Evolutionary conservation across 2,113 vertebrate species (phyloP).

Genomic region (Labeo rohita): DNA sequence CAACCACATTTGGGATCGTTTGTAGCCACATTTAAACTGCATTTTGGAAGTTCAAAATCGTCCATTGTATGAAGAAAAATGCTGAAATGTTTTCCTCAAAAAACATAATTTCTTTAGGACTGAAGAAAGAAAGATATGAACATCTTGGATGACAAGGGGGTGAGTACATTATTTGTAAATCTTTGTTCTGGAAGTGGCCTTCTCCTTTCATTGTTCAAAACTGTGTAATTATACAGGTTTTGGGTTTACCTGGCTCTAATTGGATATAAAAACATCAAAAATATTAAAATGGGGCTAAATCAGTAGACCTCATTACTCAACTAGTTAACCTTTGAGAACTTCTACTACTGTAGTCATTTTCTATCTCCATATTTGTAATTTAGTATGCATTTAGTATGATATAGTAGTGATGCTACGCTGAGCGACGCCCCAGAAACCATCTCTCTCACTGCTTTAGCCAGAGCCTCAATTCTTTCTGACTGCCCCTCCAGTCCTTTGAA

Average conservation of each 20-base stretch:
- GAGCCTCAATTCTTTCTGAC: slow-evolving; percentile 36
- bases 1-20: too few species aligned
- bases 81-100: too few species aligned
- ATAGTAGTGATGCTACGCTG: background rate
- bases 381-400: background rate
- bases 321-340: too few species aligned
- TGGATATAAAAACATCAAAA: background rate
- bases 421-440: slow-evolving; percentile 38
- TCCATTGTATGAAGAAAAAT: too few species aligned
- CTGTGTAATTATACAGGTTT: background rate
- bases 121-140: too few species aligned
- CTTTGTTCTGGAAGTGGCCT: too few species aligned
- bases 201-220: background rate
- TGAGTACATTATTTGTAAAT: too few species aligned
- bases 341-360: background rate
- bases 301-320: background rate
- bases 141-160: too few species aligned
- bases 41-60: too few species aligned
- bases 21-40: too few species aligned
- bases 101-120: too few species aligned
- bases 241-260: background rate
- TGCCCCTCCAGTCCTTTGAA: slow-evolving; percentile 35
- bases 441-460: slow-evolving; percentile 43
- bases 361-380: background rate
- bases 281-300: background rate